Base-by-base conservation (phyloP, 53 echinoderm and acorn worm genomes). In the Arbacia lixula region DNA sequence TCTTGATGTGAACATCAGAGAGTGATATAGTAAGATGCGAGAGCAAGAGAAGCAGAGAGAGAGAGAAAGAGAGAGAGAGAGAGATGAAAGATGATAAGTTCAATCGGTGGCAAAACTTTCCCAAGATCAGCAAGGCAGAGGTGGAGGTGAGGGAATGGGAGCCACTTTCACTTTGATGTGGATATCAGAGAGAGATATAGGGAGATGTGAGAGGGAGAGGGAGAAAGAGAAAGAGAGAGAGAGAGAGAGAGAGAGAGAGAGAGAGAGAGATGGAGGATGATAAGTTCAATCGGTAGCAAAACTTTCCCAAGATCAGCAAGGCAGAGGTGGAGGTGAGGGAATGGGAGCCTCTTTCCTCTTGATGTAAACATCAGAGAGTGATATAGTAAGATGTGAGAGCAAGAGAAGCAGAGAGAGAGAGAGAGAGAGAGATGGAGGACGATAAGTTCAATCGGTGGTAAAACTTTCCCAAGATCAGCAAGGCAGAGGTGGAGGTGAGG, bases 191-290 rank as follows among this genome's bases (percentile, higher is more conserved):
- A n/a, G n/a, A n/a, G n/a, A n/a, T n/a, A n/a, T n/a, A n/a, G n/a
- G n/a, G n/a, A n/a, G n/a, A n/a, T n/a, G n/a, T n/a, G n/a, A n/a
- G n/a, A n/a, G n/a, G n/a, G n/a, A n/a, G n/a, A n/a, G n/a, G n/a
- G n/a, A n/a, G n/a, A n/a, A n/a, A n/a, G n/a, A n/a, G n/a, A n/a
- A n/a, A n/a, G n/a, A n/a, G n/a, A n/a, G n/a, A n/a, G n/a, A n/a
- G n/a, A n/a, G n/a, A n/a, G n/a, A n/a, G n/a, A n/a, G n/a, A n/a
- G n/a, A n/a, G n/a, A n/a, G n/a, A n/a, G n/a, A n/a, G n/a, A n/a
- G 95, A 75, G 21, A 87, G 85, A 53, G 65, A 88, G 52, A 95
- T 90, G 79, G 76, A 90, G 37, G 90, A 95, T 73, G 92, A 90
- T 25, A 90, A 85, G 30, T 14, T 95, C 16, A 80, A 83, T 4